These are phyloP conservation scores for Enteromius anoplus DNA, from an alignment of 2,797 vertebrate species.

Conservation along the genomic window DNA sequence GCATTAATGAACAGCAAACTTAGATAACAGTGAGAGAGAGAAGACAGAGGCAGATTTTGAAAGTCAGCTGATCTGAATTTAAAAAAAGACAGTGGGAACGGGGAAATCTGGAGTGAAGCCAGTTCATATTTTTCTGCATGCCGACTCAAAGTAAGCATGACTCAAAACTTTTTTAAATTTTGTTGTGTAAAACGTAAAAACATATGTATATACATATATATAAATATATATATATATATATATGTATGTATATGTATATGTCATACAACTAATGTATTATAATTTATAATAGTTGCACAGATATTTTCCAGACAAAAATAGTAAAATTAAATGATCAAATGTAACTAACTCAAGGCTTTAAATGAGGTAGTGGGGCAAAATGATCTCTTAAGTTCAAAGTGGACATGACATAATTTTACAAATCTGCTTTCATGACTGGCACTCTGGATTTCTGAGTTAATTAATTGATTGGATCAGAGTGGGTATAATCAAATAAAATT, in stretches of 20 bases:
- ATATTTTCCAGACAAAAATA: not conserved
- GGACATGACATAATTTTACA: conserved; percentile 80
- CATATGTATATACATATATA: not conserved
- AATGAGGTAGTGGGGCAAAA: conserved; percentile 57
- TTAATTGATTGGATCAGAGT: conserved; percentile 87
- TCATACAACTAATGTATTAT: not conserved
- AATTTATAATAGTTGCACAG: too few relatives aligned
- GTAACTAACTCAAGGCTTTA: conserved; percentile 56
- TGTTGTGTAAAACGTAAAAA: too few relatives aligned
- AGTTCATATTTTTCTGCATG: not conserved
- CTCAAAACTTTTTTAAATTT: not conserved
- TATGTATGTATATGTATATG: not conserved
- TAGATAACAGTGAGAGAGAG: conserved; percentile 38
- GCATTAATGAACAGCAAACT: conserved; percentile 40
- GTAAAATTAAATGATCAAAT: conserved; percentile 54
- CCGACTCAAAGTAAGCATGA: not conserved
- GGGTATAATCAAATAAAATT: conserved; percentile 87
- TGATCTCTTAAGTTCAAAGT: conserved; percentile 75
- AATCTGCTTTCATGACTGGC: conserved; percentile 78
- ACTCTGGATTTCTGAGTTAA: conserved; percentile 83
- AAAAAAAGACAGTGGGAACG: not conserved
- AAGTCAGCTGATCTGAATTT: conserved; percentile 5
- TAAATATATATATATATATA: not conserved
- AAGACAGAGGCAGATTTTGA: conserved; percentile 8
- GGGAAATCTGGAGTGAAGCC: conserved; percentile 18